Conservation (phyloP, 2,113 vertebrate species). For the Pseudonaja textilis region DNA sequence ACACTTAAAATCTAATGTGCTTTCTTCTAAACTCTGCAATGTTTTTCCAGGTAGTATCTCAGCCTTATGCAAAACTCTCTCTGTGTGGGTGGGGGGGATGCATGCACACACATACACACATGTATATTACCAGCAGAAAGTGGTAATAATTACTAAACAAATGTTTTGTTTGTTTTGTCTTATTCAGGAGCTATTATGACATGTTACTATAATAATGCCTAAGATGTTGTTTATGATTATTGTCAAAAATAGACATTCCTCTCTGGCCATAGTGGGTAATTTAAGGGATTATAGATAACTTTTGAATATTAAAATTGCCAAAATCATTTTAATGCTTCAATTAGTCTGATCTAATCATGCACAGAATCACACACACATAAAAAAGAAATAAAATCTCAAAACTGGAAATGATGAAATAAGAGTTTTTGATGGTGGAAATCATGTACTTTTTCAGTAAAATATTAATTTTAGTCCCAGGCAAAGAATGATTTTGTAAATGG, state of each 20-base stretch:
- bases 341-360: neutral
- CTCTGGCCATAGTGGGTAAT: constrained; percentile 12
- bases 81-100: too few species aligned
- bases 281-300: constrained; percentile 7
- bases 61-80: constrained; percentile 45
- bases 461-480: neutral
- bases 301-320: neutral
- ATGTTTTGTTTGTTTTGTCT: neutral
- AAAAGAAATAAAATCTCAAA: neutral
- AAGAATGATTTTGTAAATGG: neutral
- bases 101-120: too few species aligned
- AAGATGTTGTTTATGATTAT: constrained; percentile 14
- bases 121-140: constrained; percentile 16
- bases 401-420: neutral
- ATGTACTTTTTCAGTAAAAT: neutral
- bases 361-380: neutral
- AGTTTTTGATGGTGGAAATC: neutral
- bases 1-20: neutral
- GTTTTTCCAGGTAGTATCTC: constrained; percentile 55
- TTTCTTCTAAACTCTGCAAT: constrained; percentile 40
- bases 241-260: constrained; percentile 10
- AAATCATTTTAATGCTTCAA: neutral
- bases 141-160: constrained; percentile 19
- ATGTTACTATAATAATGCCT: constrained; percentile 46
- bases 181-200: constrained; percentile 33